phyloP scores from a whole-genome alignment of 2,888 invertebrate genomes.

The Operophtera brumata region DNA sequence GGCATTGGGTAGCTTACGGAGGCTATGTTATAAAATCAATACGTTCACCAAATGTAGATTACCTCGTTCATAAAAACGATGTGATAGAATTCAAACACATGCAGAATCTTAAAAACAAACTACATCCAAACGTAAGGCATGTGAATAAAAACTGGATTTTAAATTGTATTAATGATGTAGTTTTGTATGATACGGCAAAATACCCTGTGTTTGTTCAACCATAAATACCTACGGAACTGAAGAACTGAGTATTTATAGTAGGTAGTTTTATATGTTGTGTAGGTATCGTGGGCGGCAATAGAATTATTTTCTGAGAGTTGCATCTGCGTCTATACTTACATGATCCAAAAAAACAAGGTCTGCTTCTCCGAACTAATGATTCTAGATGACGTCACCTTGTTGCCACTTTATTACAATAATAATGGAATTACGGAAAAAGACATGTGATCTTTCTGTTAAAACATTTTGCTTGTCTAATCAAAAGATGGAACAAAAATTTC shows the following conservation, averaged over 20 bases:
- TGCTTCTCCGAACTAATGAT: no score
- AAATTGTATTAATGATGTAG: constrained; percentile 61
- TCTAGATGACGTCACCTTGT: no score
- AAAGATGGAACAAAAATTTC: no score
- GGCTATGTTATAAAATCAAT: constrained; percentile 71
- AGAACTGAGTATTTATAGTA: not conserved
- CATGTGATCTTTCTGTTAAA: no score
- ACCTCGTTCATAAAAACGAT: constrained; percentile 57
- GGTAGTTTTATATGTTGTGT: no score
- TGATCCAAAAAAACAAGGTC: no score
- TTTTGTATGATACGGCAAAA: constrained; percentile 54
- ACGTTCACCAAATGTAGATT: constrained; percentile 58
- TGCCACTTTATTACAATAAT: no score
- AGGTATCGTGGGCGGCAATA: no score
- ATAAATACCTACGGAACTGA: constrained; percentile 14
- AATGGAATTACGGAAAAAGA: no score
- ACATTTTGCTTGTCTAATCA: no score
- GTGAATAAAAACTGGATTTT: constrained; percentile 66
- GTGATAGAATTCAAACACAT: constrained; percentile 52
- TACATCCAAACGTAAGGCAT: constrained; percentile 53
- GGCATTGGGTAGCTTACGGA: constrained; percentile 84
- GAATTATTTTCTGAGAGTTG: no score
- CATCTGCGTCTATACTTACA: no score
- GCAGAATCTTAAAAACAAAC: constrained; percentile 52
- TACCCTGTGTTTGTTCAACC: constrained; percentile 58